Conservation (phyloP, 2,888 invertebrate species). For the Asteroscopus sphinx region DNA sequence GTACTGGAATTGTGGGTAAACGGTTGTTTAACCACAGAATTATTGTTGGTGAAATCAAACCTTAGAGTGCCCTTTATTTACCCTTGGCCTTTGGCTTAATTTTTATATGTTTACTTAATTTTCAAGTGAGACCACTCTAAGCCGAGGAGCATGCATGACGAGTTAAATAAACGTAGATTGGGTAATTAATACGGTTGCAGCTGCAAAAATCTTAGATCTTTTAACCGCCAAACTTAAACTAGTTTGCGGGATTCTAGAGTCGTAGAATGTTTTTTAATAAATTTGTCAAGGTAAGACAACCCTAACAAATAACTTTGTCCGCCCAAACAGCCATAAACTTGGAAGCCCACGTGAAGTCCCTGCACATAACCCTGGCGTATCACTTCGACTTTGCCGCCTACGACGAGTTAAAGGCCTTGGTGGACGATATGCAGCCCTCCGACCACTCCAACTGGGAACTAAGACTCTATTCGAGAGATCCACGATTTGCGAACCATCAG, state of each 20-base stretch:
- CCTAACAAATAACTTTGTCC: constrained; percentile 11
- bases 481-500: constrained; percentile 92
- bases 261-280: background rate
- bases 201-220: too few relatives aligned
- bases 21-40: too few relatives aligned
- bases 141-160: too few relatives aligned
- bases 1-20: too few relatives aligned
- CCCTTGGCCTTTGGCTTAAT: too few relatives aligned
- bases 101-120: too few relatives aligned
- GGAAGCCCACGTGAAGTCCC: constrained; percentile 95
- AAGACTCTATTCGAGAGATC: constrained; percentile 95
- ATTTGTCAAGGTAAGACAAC: background rate
- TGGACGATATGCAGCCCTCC: constrained; percentile 92
- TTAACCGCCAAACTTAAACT: too few relatives aligned
- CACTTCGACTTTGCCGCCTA: constrained; percentile 94
- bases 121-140: too few relatives aligned
- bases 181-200: too few relatives aligned
- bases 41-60: too few relatives aligned
- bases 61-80: too few relatives aligned
- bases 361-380: constrained; percentile 97
- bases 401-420: constrained; percentile 92
- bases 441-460: constrained; percentile 95
- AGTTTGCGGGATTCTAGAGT: constrained; percentile 6
- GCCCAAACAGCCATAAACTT: constrained; percentile 91
- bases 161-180: too few relatives aligned